Evolutionary conservation across 2,113 vertebrate genomes (phyloP), one percentile per base, ranked within the genome.

Genomic region (Sander vitreus): DNA sequence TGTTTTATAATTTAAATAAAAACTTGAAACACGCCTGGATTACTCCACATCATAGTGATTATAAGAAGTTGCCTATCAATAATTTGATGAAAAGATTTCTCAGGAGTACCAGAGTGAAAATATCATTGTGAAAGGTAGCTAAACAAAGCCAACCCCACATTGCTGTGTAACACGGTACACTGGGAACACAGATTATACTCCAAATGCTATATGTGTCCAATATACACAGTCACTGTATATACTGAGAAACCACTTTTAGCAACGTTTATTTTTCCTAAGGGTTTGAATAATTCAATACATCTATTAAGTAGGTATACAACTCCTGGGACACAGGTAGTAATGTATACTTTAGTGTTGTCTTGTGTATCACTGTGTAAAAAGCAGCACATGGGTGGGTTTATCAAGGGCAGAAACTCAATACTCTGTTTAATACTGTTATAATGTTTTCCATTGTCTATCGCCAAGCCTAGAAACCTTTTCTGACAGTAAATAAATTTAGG

Each of bases 141-240:
- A 47, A 66, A 47, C 55, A 36, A 15, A 27, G 21, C 21, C 23
- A 39, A 51, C 62, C 47, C 19, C 58, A 63, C n/a, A 43, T n/a
- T 3, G 39, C 50, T 51, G 51, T 69, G 68, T 79, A 63, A 73
- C 60, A 27, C 0, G 0, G 62, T 68, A 39, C 23, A 62, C 39
- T 55, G 45, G 47, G 77, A 73, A 67, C 30, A 57, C 10, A 25
- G 13, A 1, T 14, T 45, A 43, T 43, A 43, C 39, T 11, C 2
- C 10, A 43, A 43, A 43, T 43, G 39, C 11, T 43, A 43, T 43
- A 43, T 43, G 39, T 43, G 39, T 33, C 33, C 6, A 33, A 43
- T 43, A 43, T 3, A 43, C 39, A 43, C 39, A 33, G 82, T 83
- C 73, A 89, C 51, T 81, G 51, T 89, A 88, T 86, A 80, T 71